Conservation (phyloP, 2,888 invertebrate species). For the Aphodius granarius region DNA sequence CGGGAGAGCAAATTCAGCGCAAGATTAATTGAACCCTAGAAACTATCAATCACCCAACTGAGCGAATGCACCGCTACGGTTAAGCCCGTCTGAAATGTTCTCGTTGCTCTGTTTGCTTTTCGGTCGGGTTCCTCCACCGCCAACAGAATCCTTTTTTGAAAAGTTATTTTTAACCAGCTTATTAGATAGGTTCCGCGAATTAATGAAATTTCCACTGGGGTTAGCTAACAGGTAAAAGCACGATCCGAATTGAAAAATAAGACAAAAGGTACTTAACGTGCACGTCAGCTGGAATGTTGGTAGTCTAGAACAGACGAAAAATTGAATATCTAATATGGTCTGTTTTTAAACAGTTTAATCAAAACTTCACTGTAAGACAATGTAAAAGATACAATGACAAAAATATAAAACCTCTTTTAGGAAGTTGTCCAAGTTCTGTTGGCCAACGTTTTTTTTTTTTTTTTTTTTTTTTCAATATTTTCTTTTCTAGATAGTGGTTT, state of each 20-base stretch:
- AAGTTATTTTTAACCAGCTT: not conserved
- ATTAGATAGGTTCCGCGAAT: slow-evolving; percentile 11
- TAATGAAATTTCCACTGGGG: slow-evolving; percentile 11
- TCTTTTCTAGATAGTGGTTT: no score
- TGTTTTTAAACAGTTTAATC: no score
- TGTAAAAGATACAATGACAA: no score
- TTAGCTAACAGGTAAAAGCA: slow-evolving; percentile 1
- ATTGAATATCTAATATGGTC: no score
- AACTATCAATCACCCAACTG: slow-evolving; percentile 14
- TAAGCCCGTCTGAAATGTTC: slow-evolving; percentile 7
- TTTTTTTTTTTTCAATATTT: no score
- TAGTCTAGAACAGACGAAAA: not conserved
- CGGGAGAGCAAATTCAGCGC: slow-evolving; percentile 3
- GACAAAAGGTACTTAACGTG: no score
- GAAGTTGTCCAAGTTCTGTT: no score
- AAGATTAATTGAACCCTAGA: slow-evolving; percentile 11
- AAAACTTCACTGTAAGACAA: no score
- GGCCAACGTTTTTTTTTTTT: no score
- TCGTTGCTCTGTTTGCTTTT: slow-evolving; percentile 9
- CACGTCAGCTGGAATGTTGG: not conserved
- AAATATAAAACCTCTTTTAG: no score
- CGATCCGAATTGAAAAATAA: not conserved
- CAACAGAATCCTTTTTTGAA: not conserved
- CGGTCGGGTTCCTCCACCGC: not conserved
- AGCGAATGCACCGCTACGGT: slow-evolving; percentile 1